Percentiles rank a stretch among this genome's conserved stretches.
These are phyloP conservation scores for Virgularia gustaviana DNA, from an alignment of 92 coral and sea anemone genomes.

Conservation along the genomic window DNA sequence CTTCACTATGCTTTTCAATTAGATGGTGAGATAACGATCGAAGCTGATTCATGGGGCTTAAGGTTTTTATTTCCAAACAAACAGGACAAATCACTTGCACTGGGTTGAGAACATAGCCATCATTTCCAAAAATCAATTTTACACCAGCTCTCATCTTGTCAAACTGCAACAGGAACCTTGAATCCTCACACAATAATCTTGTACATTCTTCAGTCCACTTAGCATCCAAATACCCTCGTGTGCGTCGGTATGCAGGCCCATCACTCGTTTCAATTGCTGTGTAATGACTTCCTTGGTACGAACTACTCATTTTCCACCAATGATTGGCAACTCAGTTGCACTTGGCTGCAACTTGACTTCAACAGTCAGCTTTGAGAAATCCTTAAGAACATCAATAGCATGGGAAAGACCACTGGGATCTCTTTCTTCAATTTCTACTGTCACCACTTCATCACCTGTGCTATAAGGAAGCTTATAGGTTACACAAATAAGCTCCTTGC, in stretches of 20 bases:
- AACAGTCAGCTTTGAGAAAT: constrained; percentile 40
- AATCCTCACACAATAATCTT: constrained; percentile 3
- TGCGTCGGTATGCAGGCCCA: constrained; percentile 54
- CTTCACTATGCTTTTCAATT: constrained; percentile 46
- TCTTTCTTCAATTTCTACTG: constrained; percentile 47
- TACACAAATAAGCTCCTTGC: constrained; percentile 49
- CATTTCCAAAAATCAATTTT: constrained; percentile 34
- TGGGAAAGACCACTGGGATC: constrained; percentile 47
- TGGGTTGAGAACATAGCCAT: constrained; percentile 41
- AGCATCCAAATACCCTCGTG: constrained; percentile 41
- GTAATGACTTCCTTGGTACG: neutral
- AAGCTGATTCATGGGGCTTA: constrained; percentile 38
- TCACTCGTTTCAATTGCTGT: constrained; percentile 46
- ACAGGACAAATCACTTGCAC: constrained; percentile 51
- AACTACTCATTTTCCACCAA: constrained; percentile 16
- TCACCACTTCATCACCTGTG: constrained; percentile 28
- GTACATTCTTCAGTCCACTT: constrained; percentile 34
- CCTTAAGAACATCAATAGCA: constrained; percentile 48
- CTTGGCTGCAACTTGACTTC: constrained; percentile 35
- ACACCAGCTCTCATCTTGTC: constrained; percentile 46
- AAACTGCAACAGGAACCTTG: constrained; percentile 41
- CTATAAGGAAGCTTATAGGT: constrained; percentile 48
- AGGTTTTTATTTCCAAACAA: constrained; percentile 37
- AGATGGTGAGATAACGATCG: constrained; percentile 21
- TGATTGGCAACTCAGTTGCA: constrained; percentile 9